Base-by-base conservation (phyloP, 2,888 invertebrate genomes). In the Nomada ferruginata region DNA sequence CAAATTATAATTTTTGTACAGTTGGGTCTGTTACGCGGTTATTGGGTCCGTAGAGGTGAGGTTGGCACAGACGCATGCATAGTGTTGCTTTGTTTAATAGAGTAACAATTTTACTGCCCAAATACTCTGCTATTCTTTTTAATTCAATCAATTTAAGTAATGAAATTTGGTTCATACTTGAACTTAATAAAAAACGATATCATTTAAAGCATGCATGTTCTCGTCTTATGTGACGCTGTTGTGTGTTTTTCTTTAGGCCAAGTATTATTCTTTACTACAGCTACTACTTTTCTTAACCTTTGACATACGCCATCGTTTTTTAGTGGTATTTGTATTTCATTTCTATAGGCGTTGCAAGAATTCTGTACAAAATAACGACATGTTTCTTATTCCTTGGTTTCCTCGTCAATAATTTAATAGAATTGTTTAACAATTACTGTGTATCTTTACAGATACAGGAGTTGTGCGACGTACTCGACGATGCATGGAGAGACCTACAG, bases 401-500 rank as follows among this genome's bases (percentile, higher is more conserved):
- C 59, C 0, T 68, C 53, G 57, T 20, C 42, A 29, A 11, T 18
- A 85, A 77, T n/a, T 61, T 63, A 69, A 52, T 60, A 11, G 13
- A 20, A 66, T 15, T 36, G 13, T 29, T 23, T 60, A 29, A 44
- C 64, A 57, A 70, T 4, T 57, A 65, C 76, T 80, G 0, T 68
- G 60, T 72, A 50, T 93, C 15, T 47, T 1, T 47, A 47, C 47
- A 97, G 96, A 96, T 99, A 88, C 95, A 96, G 89, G 95, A 95
- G 18, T 95, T 98, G 42, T 97, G 98, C 93, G 94, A 95, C 42
- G 96, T 96, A 85, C 93, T 98, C 55, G 95, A 96, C 85, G 94
- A 95, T 1, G 96, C 97, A 0, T 98, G 98, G 98, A 94, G 95
- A 15, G 96, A 96, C 69, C 95, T 98, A 13, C 95, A 96, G 53